phyloP scores from a whole-genome alignment of 2,888 invertebrate genomes.

The Agrochola lota region DNA sequence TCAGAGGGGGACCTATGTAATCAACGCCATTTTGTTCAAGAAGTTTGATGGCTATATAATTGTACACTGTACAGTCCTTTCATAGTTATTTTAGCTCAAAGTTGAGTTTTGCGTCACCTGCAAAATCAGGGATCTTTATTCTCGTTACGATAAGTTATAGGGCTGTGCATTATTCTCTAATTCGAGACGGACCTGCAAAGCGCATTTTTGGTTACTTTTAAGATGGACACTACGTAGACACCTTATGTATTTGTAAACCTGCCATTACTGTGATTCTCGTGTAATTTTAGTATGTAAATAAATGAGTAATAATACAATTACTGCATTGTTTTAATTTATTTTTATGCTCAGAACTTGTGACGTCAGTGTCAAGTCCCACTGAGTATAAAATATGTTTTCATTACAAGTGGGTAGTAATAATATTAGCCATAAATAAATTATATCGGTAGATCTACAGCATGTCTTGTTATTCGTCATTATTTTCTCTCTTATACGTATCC shows the following conservation, averaged over 20 bases:
- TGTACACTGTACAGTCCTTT: no score
- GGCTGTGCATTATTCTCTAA: background rate
- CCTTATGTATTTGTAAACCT: background rate
- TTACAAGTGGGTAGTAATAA: no score
- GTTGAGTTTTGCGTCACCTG: no score
- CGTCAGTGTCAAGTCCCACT: background rate
- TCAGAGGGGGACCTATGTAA: background rate
- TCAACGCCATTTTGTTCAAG: background rate
- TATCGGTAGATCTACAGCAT: no score
- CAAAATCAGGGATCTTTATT: no score
- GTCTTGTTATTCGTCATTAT: no score
- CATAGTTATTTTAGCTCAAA: no score
- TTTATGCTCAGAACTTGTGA: background rate
- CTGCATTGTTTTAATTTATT: constrained; percentile 13
- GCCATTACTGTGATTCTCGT: constrained; percentile 28
- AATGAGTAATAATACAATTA: constrained; percentile 9
- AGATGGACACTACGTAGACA: background rate
- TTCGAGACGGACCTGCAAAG: background rate
- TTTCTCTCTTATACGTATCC: background rate
- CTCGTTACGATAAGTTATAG: no score
- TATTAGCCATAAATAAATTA: no score
- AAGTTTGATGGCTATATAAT: background rate
- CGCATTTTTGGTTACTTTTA: background rate
- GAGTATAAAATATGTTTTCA: background rate
- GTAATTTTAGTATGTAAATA: constrained; percentile 21